A percentile compares a stretch with the other conserved stretches of the same genome.
Evolutionary conservation across 2,888 invertebrate genomes (phyloP).

Genomic region (Ormyrus thymus): DNA sequence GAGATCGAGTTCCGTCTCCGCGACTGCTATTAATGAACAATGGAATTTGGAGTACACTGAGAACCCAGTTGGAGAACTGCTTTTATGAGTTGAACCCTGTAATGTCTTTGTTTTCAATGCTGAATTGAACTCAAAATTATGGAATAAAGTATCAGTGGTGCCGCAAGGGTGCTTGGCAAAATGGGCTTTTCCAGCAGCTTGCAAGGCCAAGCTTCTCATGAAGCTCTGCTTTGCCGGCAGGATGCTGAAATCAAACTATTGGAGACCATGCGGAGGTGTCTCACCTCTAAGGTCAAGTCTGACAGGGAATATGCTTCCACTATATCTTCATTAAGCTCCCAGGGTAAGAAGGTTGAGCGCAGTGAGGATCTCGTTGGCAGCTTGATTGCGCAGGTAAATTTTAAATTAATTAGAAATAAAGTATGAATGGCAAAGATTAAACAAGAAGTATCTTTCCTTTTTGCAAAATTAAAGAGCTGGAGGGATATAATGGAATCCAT

Average conservation of each 20-base stretch:
- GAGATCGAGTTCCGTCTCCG: background rate
- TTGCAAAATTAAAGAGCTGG: constrained; percentile 79
- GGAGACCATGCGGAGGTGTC: constrained; percentile 92
- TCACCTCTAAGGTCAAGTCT: constrained; percentile 91
- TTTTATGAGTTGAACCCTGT: constrained; percentile 31
- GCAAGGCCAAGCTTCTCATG: constrained; percentile 92
- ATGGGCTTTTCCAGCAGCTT: constrained; percentile 93
- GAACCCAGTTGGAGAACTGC: background rate
- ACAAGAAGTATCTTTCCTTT: background rate
- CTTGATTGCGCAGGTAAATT: constrained; percentile 71
- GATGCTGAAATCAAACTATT: constrained; percentile 94
- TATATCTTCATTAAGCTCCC: constrained; percentile 86
- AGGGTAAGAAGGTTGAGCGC: constrained; percentile 89
- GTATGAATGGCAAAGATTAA: too few species aligned
- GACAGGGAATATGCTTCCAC: constrained; percentile 94
- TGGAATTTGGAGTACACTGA: constrained; percentile 1
- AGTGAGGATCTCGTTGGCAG: constrained; percentile 84
- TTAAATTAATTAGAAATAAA: background rate
- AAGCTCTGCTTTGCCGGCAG: constrained; percentile 91
- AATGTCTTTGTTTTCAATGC: constrained; percentile 10
- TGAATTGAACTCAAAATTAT: constrained; percentile 20
- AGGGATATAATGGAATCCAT: constrained; percentile 91
- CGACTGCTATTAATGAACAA: too few species aligned
- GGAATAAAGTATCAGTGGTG: constrained; percentile 25
- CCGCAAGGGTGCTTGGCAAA: constrained; percentile 20